Evolutionary conservation across 1,140 invertebrate species (phyloP).

Genomic region (Hermatobates lingyangjiaoensis): DNA sequence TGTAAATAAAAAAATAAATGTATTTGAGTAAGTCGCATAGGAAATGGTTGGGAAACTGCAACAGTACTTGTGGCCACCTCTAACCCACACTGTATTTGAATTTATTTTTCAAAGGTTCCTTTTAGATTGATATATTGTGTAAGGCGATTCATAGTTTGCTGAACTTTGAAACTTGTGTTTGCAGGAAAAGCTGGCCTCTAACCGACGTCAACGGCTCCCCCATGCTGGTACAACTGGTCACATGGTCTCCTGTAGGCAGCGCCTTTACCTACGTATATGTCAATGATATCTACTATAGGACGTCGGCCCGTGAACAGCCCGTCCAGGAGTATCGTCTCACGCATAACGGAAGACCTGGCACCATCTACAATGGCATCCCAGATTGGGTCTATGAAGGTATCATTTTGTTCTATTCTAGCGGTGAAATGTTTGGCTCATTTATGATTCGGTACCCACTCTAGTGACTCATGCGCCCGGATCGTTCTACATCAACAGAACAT

Average conservation of each 20-base stretch:
- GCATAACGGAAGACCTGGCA: constrained; percentile 27
- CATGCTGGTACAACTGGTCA: constrained; percentile 16
- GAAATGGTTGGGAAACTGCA: too few species aligned
- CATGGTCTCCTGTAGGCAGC: constrained; percentile 53
- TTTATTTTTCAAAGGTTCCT: too few species aligned
- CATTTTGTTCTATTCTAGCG: constrained; percentile 29
- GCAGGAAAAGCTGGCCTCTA: constrained; percentile 13
- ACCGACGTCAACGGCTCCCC: constrained; percentile 23
- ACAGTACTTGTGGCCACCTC: too few species aligned
- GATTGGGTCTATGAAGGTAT: constrained; percentile 69
- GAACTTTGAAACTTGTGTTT: too few species aligned
- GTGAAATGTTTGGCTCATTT: too few species aligned
- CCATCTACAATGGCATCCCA: constrained; percentile 52
- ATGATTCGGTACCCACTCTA: too few species aligned
- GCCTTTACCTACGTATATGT: constrained; percentile 51
- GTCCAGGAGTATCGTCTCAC: constrained; percentile 28
- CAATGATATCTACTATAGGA: constrained; percentile 62
- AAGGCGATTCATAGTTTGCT: too few species aligned
- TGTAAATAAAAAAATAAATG: too few species aligned
- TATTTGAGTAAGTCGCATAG: too few species aligned
- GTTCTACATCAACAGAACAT: constrained; percentile 42
- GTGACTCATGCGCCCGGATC: constrained; percentile 26
- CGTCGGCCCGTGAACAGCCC: constrained; percentile 25
- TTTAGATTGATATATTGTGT: too few species aligned
- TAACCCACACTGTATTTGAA: too few species aligned